Base-by-base conservation (phyloP, 2,797 vertebrate genomes). In the Argentina silus region DNA sequence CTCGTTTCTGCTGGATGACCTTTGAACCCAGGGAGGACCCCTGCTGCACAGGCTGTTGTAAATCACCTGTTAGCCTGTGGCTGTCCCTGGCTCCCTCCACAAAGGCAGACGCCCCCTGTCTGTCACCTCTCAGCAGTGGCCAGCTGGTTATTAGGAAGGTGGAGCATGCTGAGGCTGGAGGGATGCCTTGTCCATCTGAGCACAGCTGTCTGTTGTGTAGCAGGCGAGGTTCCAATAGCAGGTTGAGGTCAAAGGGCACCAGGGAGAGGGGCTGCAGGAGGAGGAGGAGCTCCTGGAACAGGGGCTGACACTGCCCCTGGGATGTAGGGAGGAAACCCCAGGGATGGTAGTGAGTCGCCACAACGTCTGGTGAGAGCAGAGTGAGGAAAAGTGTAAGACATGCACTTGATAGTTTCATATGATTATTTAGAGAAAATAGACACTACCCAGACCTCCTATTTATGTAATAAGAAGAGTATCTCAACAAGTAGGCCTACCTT, bases 241-340 rank as follows among this genome's bases (percentile, higher is more conserved):
- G 83, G 90, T 98, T 96, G 42, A 99, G 93, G 89, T 95, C 95
- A 88, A 99, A 99, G 72, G 96, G 97, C 79, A 99, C 86, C 73
- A 96, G 91, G 1, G 96, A 96, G 17, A 99, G 95, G 0, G 98
- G 98, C 83, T 98, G 97, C 0, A 99, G 93, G 44, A 98, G 89
- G 43, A 98, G 94, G 3, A 98, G 93, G 19, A 99, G 94, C 87
- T 99, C 97, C 85, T 97, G 95, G 0, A 97, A 97, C 76, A 97
- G 87, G 43, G 94, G 89, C 57, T 92, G 93, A 85, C 95, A 97
- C 48, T 87, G 92, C 0, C 90, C 91, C 50, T 95, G 95, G 0
- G 96, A 93, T 63, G 95, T 92, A 47, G 94, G 91, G 80, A 99
- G 90, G 91, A 99, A 98, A 15, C 95, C 96, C 91, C 95, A 96